Percentiles rank a stretch among this genome's conserved stretches.
Evolutionary conservation across 2,888 invertebrate genomes (phyloP).

Genomic region (Chrysolina haemoptera): DNA sequence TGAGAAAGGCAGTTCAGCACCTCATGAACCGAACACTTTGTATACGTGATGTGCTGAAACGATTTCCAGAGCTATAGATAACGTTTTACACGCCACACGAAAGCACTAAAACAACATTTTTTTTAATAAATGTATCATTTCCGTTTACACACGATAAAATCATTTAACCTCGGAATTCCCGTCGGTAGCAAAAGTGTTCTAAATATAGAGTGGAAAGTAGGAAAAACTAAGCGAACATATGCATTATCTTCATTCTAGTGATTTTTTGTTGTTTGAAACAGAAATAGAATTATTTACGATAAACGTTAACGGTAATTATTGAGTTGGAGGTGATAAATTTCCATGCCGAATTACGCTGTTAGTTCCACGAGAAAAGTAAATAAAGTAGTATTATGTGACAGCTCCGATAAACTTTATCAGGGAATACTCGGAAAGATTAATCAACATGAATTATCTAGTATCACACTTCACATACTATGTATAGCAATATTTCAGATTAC

Average conservation of each 20-base stretch:
- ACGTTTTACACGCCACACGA: neutral
- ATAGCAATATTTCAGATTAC: neutral
- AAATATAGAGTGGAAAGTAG: neutral
- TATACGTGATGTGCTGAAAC: neutral
- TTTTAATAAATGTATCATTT: neutral
- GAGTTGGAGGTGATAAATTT: neutral
- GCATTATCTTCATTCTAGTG: neutral
- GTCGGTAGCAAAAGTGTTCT: neutral
- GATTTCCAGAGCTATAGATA: neutral
- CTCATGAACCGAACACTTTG: too few relatives aligned
- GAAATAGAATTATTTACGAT: neutral
- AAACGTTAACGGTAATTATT: neutral
- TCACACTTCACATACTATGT: neutral
- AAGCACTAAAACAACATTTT: neutral
- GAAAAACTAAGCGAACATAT: neutral
- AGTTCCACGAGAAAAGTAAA: neutral
- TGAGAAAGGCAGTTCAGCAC: too few relatives aligned
- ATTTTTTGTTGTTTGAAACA: neutral
- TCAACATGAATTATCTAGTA: neutral
- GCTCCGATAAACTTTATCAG: neutral
- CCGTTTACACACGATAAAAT: neutral
- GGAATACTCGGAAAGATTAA: neutral
- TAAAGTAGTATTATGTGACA: constrained; percentile 3
- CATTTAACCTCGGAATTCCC: neutral
- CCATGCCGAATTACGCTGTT: neutral